Evolutionary conservation across 2,797 vertebrate species (phyloP).

Genomic region (Ctenopoma kingsleyae): DNA sequence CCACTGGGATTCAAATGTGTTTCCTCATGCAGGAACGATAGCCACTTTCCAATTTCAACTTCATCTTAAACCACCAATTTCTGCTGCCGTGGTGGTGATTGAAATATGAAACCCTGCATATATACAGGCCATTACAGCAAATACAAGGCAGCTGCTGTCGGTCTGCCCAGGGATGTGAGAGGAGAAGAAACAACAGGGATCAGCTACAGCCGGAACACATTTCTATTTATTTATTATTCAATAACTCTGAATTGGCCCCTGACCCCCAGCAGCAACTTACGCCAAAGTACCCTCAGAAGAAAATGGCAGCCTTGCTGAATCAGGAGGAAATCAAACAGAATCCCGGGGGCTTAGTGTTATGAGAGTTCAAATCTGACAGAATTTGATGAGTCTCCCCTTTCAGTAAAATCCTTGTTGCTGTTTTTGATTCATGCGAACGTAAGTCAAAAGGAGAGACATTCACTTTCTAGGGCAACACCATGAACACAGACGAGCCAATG

Average conservation of each 20-base stretch:
- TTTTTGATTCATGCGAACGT: conserved; percentile 45
- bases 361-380: conserved; percentile 74
- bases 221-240: conserved; percentile 85
- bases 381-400: conserved; percentile 74
- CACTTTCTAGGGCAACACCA: conserved; percentile 31
- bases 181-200: conserved; percentile 79
- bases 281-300: conserved; percentile 56
- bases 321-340: conserved; percentile 65
- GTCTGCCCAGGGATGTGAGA: conserved; percentile 50
- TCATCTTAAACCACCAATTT: conserved; percentile 89
- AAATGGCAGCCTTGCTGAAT: conserved; percentile 70
- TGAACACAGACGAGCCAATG: conserved; percentile 23
- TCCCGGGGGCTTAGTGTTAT: conserved; percentile 56
- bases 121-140: conserved; percentile 87
- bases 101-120: conserved; percentile 89
- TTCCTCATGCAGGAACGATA: conserved; percentile 86
- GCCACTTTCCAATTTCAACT: conserved; percentile 89
- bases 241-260: conserved; percentile 82
- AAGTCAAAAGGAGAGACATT: conserved; percentile 34
- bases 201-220: conserved; percentile 72
- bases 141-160: conserved; percentile 78
- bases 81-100: conserved; percentile 78
- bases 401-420: conserved; percentile 36
- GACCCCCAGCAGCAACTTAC: conserved; percentile 70
- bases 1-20: conserved; percentile 83